These are phyloP conservation scores for Corvus moneduloides DNA, from an alignment of 2,113 vertebrate species.

Conservation along the genomic window DNA sequence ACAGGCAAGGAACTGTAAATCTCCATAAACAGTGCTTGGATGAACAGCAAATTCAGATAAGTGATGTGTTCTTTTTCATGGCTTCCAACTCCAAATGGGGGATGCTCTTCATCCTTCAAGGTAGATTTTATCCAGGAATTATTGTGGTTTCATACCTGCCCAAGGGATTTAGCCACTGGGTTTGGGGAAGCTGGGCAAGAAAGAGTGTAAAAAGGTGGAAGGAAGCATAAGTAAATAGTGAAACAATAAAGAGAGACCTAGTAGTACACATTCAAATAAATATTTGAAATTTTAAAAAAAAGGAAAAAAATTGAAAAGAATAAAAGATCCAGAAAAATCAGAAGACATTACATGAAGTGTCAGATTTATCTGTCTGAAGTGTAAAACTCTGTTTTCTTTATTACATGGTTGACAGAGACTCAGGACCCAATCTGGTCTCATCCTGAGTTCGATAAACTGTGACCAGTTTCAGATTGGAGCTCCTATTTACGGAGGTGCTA, in stretches of 20 bases:
- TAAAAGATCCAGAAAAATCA: background rate
- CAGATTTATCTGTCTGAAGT: background rate
- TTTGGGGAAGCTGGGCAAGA: background rate
- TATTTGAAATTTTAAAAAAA: background rate
- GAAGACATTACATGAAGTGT: background rate
- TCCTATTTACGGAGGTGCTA: constrained; percentile 30
- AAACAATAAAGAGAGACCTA: background rate
- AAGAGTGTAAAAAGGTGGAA: background rate
- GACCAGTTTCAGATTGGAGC: constrained; percentile 14
- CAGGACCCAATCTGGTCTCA: background rate
- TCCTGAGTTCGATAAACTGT: background rate
- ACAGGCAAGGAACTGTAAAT: constrained; percentile 42
- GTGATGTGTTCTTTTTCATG: constrained; percentile 48
- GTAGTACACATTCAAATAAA: background rate
- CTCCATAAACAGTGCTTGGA: constrained; percentile 63
- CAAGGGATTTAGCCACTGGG: background rate
- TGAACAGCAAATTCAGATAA: constrained; percentile 65
- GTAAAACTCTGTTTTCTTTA: background rate
- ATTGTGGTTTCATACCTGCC: background rate
- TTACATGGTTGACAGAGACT: background rate
- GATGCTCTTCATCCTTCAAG: constrained; percentile 31
- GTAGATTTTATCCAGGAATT: background rate
- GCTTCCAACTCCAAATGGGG: constrained; percentile 29
- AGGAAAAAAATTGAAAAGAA: background rate
- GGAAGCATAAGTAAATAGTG: background rate